Conservation (phyloP, 2,113 vertebrate species). For the Psammodynastes pulverulentus region DNA sequence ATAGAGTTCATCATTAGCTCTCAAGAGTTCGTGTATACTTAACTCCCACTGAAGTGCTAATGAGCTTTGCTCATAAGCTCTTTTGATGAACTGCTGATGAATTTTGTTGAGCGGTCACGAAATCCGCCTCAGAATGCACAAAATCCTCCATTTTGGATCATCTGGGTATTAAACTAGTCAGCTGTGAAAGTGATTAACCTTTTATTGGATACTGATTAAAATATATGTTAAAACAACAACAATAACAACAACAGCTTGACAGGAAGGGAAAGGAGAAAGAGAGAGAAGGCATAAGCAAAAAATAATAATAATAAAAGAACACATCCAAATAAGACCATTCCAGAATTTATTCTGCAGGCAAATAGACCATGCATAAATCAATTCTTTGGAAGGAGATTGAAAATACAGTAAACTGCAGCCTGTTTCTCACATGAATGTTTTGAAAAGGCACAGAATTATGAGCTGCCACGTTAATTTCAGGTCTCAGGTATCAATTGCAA, state of each 20-base stretch:
- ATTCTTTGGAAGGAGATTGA: not conserved
- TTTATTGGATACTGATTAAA: conserved; percentile 14
- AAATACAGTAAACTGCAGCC: not conserved
- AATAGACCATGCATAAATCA: not conserved
- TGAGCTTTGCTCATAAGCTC: conserved; percentile 32
- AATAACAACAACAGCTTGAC: not conserved
- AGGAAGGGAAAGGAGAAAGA: too few species aligned
- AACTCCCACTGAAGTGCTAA: conserved; percentile 28
- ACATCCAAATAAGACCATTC: not conserved
- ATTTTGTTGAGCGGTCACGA: conserved; percentile 27
- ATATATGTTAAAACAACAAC: not conserved
- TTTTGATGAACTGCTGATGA: conserved; percentile 25
- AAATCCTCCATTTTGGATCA: conserved; percentile 15
- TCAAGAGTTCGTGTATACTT: conserved; percentile 18
- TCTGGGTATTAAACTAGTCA: conserved; percentile 14
- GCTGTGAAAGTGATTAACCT: conserved; percentile 1
- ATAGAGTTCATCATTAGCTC: conserved; percentile 28
- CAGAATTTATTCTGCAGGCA: not conserved
- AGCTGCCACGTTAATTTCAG: not conserved
- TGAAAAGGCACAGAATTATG: not conserved
- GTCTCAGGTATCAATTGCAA: not conserved
- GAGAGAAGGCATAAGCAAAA: not conserved
- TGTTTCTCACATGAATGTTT: not conserved
- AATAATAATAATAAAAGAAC: not conserved
- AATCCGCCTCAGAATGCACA: conserved; percentile 19